Conservation (phyloP, 2,113 vertebrate species). For the Falcunculus frontatus region DNA sequence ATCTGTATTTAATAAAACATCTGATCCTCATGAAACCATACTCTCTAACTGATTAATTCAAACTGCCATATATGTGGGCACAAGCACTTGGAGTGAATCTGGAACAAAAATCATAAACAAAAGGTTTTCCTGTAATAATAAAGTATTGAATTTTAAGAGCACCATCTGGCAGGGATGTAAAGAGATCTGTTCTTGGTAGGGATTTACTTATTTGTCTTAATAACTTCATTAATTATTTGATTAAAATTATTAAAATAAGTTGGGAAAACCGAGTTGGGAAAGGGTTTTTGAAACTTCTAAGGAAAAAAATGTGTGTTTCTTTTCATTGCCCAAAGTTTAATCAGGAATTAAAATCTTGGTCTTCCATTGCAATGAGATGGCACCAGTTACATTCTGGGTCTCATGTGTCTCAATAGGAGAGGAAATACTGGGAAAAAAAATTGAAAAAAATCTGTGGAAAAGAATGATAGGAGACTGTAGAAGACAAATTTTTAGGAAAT, state of each 20-base stretch:
- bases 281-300: neutral
- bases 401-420: neutral
- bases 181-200: neutral
- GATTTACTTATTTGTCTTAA: neutral
- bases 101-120: conserved; percentile 22
- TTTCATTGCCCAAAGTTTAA: neutral
- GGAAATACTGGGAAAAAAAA: neutral
- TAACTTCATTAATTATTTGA: neutral
- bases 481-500: neutral
- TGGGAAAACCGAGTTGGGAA: neutral
- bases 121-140: neutral
- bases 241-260: neutral
- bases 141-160: conserved; percentile 11
- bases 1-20: neutral
- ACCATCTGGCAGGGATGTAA: conserved; percentile 3
- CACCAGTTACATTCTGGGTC: neutral
- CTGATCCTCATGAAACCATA: neutral
- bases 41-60: neutral
- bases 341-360: neutral
- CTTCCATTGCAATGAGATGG: neutral
- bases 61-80: neutral
- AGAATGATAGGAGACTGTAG: neutral
- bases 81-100: neutral
- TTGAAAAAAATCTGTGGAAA: neutral
- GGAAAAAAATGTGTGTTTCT: neutral